Base-by-base conservation (phyloP, 2,888 invertebrate species). In the Erannis defoliaria region DNA sequence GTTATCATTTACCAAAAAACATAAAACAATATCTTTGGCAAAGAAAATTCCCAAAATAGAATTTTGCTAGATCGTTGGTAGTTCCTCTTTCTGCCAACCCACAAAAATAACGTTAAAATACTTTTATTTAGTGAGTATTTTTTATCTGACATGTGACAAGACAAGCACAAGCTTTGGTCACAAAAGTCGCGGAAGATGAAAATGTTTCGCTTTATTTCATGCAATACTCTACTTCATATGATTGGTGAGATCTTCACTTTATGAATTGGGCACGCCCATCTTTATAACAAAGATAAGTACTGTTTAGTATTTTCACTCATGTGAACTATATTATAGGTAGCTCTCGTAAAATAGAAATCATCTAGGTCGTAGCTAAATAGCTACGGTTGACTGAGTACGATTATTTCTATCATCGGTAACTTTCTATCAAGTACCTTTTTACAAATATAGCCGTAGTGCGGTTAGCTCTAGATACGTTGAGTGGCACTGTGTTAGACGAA, bases 121-220 rank as follows among this genome's bases (percentile, higher is more conserved):
- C 40, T 48, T 55, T 46, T 55, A 46, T 14, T 38, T 38, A 10
- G 31, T 12, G 9, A 18, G 19, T 46, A 29, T 38, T 48, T 31
- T 55, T 48, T 55, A 48, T 55, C 48, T 48, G 55, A 48, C 48
- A 40, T 29, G 29, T n/a, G 38, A 55, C 48, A 48, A 55, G 55
- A 55, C 55, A 55, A 48, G 40, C 55, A 40, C 31, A 48, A 29
- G 55, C 48, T 55, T 55, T 40, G 40, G 48, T 31, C 21, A 35
- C 18, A 18, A 48, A 29, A 40, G 40, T 40, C 19, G 51, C 19
- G 31, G 18, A 40, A 51, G 26, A 40, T 31, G 29, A 19, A 42
- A 33, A 19, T 53, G 42, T 53, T 51, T 53, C 14, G 33, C 33
- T 51, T 50, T 40, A 19, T 16, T 38, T 19, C 18, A 14, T 40